Conservation (phyloP, 2,888 invertebrate genomes). For the Coremacera marginata region DNA sequence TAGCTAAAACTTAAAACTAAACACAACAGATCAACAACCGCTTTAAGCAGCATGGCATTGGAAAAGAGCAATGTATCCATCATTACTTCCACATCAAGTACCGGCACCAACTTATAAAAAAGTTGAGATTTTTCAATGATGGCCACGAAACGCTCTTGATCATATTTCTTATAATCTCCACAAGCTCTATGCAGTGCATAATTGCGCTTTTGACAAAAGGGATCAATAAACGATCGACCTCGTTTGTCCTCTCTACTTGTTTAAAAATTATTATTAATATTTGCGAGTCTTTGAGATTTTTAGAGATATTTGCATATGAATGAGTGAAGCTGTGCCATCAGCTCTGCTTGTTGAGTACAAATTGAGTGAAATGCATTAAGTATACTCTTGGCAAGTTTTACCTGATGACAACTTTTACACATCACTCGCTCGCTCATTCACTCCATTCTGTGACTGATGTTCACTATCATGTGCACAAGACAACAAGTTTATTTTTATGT, state of each 20-base stretch:
- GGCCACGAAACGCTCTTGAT: neutral
- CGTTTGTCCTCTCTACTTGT: neutral
- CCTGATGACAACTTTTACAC: too few relatives aligned
- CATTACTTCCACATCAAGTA: too few relatives aligned
- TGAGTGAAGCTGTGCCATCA: neutral
- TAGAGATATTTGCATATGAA: neutral
- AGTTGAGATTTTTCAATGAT: neutral
- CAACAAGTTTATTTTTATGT: neutral
- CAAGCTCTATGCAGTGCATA: neutral
- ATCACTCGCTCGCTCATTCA: neutral
- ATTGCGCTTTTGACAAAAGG: neutral
- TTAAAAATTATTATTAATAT: neutral
- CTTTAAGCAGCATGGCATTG: too few relatives aligned
- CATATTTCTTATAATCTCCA: neutral
- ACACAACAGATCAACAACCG: too few relatives aligned
- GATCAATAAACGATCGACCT: constrained; percentile 14
- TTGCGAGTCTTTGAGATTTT: neutral
- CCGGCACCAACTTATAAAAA: too few relatives aligned
- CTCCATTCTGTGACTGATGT: neutral
- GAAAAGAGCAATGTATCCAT: too few relatives aligned
- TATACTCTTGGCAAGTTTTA: too few relatives aligned
- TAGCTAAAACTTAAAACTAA: too few relatives aligned
- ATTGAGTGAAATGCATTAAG: too few relatives aligned
- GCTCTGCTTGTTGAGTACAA: neutral
- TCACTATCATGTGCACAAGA: neutral